Evolutionary conservation across 1,140 invertebrate species (phyloP), one percentile per base, ranked within the genome.

Genomic region (Laupala kohalensis): DNA sequence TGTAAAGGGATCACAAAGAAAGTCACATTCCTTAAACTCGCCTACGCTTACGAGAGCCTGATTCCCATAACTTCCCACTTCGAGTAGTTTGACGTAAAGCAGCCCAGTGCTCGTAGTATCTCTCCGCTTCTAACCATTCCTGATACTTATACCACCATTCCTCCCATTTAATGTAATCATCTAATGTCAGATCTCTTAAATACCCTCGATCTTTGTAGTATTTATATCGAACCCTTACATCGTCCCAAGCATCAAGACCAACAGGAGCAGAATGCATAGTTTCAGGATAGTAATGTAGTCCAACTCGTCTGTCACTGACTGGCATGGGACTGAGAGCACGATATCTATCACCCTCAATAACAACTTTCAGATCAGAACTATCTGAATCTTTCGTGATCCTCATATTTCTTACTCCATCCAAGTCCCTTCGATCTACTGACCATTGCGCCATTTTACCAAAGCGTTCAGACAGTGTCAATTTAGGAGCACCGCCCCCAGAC

Each of bases 61-160:
- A 29, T 13, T 68, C 67, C 67, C 67, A 68, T n/a, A 68, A 12
- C 27, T 68, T 68, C 12, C 67, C 67, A 6, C 67, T 29, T 23
- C 67, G 27, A 4, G 70, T 27, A 24, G 70, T 26, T 26, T 71
- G 63, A 6, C 81, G 67, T 78, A 84, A 74, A 78, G 83, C 76
- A 75, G 79, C 85, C 89, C 89, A 91, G 72, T 90, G 87, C 80
- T 92, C 90, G 78, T 91, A 92, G 74, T 89, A 90, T 69, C 90
- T 85, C 79, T 94, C 92, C 28, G 90, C 88, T 77, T 93, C 92
- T 72, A 94, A 80, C 93, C 92, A 95, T 80, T 94, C 92, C 80
- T 93, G 90, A 81, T 95, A 94, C 76, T 92, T 92, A 80, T 93
- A 94, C 92, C 92, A 95, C 93, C 93, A 95, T 80, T 94, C 91